phyloP scores from a whole-genome alignment of 2,888 invertebrate genomes.

The Epirrita christyi region DNA sequence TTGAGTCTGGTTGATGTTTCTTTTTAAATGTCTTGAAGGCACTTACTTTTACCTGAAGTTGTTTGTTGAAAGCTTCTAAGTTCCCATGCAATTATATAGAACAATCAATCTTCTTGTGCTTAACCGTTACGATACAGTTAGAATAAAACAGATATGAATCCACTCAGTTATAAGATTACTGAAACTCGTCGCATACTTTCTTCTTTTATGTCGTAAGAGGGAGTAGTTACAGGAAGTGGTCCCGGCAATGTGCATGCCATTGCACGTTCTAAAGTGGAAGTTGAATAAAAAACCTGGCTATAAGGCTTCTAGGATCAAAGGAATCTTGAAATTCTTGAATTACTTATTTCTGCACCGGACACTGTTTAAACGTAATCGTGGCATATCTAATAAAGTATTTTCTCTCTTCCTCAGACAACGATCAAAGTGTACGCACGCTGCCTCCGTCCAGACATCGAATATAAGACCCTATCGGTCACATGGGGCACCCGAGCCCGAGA shows the following conservation, averaged over 20 bases:
- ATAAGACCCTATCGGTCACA: slow-evolving; percentile 96
- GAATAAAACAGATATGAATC: neutral
- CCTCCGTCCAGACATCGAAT: slow-evolving; percentile 96
- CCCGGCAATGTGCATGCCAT: slow-evolving; percentile 28
- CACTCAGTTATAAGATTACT: slow-evolving; percentile 4
- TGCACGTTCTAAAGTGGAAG: slow-evolving; percentile 27
- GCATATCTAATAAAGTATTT: slow-evolving; percentile 5
- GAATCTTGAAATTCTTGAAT: slow-evolving; percentile 21
- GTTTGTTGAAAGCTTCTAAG: neutral
- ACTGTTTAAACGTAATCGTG: neutral
- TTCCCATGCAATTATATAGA: neutral
- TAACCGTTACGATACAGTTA: slow-evolving; percentile 16
- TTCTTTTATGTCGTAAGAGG: slow-evolving; percentile 16
- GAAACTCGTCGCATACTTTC: neutral
- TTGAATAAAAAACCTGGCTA: slow-evolving; percentile 27
- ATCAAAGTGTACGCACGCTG: slow-evolving; percentile 96
- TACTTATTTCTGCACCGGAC: slow-evolving; percentile 4
- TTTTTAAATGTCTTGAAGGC: neutral
- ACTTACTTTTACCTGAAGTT: neutral
- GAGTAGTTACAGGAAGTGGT: too few species aligned
- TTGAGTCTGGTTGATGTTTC: too few species aligned
- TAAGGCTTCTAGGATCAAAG: slow-evolving; percentile 25
- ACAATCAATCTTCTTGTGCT: neutral
- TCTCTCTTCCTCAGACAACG: slow-evolving; percentile 88
- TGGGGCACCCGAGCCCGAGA: slow-evolving; percentile 95